Evolutionary conservation across 2,797 vertebrate genomes (phyloP).

Genomic region (Phrynocephalus vlangalii): DNA sequence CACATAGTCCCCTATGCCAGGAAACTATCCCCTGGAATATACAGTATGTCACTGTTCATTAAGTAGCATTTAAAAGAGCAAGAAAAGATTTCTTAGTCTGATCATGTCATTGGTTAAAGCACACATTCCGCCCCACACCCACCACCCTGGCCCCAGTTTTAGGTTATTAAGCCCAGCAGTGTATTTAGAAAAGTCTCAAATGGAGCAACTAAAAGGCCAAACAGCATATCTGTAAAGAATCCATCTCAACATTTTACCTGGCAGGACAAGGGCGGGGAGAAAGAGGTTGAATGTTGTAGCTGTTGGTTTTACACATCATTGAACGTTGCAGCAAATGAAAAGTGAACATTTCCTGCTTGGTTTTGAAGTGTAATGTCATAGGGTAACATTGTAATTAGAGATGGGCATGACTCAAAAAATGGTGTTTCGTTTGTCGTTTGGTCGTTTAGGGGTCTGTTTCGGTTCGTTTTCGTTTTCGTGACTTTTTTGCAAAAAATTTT

Average conservation of each 20-base stretch:
- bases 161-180: slow-evolving; percentile 56
- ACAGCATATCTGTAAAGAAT: slow-evolving; percentile 46
- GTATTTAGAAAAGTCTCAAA: slow-evolving; percentile 49
- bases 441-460: too few relatives aligned
- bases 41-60: slow-evolving; percentile 48
- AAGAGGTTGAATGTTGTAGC: slow-evolving; percentile 35
- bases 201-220: slow-evolving; percentile 54
- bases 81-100: slow-evolving; percentile 28
- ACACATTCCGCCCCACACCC: background rate
- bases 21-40: slow-evolving; percentile 21
- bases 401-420: too few relatives aligned
- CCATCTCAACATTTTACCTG: slow-evolving; percentile 58
- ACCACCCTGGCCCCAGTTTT: slow-evolving; percentile 37
- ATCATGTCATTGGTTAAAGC: slow-evolving; percentile 39
- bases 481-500: too few relatives aligned
- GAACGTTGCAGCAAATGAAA: slow-evolving; percentile 68
- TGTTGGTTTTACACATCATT: slow-evolving; percentile 74
- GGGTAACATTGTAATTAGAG: slow-evolving; percentile 26
- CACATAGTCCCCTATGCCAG: slow-evolving; percentile 37
- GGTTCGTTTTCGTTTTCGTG: too few relatives aligned
- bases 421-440: too few relatives aligned
- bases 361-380: slow-evolving; percentile 55
- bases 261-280: background rate
- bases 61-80: slow-evolving; percentile 44
- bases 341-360: slow-evolving; percentile 57